phyloP scores from a whole-genome alignment of 2,888 invertebrate genomes.

The Tetropium fuscum region DNA sequence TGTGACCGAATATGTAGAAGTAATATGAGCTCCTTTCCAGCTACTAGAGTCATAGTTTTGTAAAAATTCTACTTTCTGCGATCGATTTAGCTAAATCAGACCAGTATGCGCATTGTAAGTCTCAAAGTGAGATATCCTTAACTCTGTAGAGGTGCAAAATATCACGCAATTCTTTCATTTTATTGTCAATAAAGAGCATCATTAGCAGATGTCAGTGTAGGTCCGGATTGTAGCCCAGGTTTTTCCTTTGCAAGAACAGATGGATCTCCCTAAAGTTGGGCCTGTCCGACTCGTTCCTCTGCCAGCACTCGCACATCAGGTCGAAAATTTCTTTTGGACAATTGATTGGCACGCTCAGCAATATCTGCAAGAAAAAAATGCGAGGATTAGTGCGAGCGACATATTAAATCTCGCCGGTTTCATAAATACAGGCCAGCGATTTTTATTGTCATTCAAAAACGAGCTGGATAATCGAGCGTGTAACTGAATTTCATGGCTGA shows the following conservation, averaged over 20 bases:
- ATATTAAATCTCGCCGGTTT: slow-evolving; percentile 5
- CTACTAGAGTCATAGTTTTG: no score
- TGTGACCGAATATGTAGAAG: no score
- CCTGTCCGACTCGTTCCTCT: slow-evolving; percentile 79
- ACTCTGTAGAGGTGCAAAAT: slow-evolving; percentile 34
- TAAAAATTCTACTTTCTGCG: no score
- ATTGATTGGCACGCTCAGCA: slow-evolving; percentile 78
- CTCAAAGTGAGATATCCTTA: neutral
- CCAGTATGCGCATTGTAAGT: neutral
- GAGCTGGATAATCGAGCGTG: slow-evolving; percentile 27
- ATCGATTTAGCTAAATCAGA: no score
- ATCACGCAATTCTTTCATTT: slow-evolving; percentile 56
- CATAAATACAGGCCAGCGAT: slow-evolving; percentile 16
- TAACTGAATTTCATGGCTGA: slow-evolving; percentile 33
- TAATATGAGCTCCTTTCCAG: no score
- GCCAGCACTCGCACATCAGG: slow-evolving; percentile 90
- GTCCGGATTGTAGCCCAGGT: slow-evolving; percentile 70
- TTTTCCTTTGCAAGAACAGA: slow-evolving; percentile 84
- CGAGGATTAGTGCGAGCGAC: slow-evolving; percentile 1
- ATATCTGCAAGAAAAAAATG: slow-evolving; percentile 61
- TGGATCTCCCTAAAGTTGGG: slow-evolving; percentile 88
- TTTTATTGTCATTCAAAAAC: slow-evolving; percentile 18
- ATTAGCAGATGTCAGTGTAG: slow-evolving; percentile 59
- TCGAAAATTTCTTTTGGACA: slow-evolving; percentile 89
- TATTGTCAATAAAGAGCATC: slow-evolving; percentile 56